Evolutionary conservation across 2,888 invertebrate species (phyloP), one percentile per base, ranked within the genome.

Genomic region (Cheilosia urbana): DNA sequence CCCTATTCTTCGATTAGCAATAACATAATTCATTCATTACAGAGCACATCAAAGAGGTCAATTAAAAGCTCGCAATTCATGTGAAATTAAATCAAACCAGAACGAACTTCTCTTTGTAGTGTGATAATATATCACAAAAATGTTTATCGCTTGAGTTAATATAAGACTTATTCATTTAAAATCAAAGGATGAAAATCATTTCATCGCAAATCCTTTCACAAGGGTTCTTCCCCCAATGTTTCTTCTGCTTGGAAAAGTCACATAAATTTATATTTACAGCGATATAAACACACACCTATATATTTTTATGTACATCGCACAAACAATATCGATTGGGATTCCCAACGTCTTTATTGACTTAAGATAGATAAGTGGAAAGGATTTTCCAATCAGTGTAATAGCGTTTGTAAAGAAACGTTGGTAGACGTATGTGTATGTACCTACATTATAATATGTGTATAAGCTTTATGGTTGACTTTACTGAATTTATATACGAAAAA

Each of bases 331-430:
- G 68, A 68, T 68, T 47, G 45, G n/a, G 7, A 45, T 30, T 42
- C 21, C 55, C 42, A 30, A 17, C 45, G 55, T 68, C 17, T 45
- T 68, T 68, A 55, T 68, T 68, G 68, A 68, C 68, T 68, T 68
- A 55, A 55, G 66, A 53, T 45, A 66, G 66, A 66, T 66, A 66
- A 53, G 66, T 40, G 68, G 19, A 68, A 55, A 55, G 55, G 68
- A 68, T 68, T 68, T 68, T 55, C 42, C 68, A 68, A 68, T 68
- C 68, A 68, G 27, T 55, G 42, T 68, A 68, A 68, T 55, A 68
- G 68, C 55, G 55, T 30, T 68, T 45, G 42, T 21, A n/a, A 55
- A 19, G 27, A 21, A 55, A 45, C 9, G 2, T 24, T 34, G 9
- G 9, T 17, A 24, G 2, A 24, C 15, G n/a, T 9, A 17, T 13